These are phyloP conservation scores for Apomyelois bistriatella DNA, from an alignment of 2,888 invertebrate genomes.

Conservation along the genomic window DNA sequence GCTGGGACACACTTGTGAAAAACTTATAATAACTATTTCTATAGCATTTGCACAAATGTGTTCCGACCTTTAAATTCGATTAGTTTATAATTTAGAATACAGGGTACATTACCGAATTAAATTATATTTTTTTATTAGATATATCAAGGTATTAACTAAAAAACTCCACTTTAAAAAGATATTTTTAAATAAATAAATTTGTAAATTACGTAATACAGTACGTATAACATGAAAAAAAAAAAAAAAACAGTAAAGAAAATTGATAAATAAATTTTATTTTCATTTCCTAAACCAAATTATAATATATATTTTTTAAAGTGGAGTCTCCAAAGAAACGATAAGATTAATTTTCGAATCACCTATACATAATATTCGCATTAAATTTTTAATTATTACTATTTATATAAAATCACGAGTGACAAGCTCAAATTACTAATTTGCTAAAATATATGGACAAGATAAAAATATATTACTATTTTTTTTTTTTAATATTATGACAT, in stretches of 20 bases:
- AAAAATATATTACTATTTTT: background rate
- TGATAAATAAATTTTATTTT: background rate
- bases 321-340: background rate
- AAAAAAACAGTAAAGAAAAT: background rate
- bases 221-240: no score
- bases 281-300: background rate
- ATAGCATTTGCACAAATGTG: background rate
- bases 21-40: background rate
- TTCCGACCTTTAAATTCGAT: background rate
- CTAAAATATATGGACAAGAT: constrained; percentile 13
- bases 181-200: no score
- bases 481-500: background rate
- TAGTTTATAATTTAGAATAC: background rate
- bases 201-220: no score
- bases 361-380: constrained; percentile 14
- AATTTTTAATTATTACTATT: constrained; percentile 18
- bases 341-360: background rate
- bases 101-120: background rate
- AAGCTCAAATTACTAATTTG: constrained; percentile 25
- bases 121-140: background rate
- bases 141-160: constrained; percentile 6
- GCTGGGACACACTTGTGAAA: background rate
- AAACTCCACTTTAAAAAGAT: constrained; percentile 1
- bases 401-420: constrained; percentile 18
- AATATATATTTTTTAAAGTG: background rate